Evolutionary conservation across 2,888 invertebrate genomes (phyloP).

Genomic region (Clanis bilineata): DNA sequence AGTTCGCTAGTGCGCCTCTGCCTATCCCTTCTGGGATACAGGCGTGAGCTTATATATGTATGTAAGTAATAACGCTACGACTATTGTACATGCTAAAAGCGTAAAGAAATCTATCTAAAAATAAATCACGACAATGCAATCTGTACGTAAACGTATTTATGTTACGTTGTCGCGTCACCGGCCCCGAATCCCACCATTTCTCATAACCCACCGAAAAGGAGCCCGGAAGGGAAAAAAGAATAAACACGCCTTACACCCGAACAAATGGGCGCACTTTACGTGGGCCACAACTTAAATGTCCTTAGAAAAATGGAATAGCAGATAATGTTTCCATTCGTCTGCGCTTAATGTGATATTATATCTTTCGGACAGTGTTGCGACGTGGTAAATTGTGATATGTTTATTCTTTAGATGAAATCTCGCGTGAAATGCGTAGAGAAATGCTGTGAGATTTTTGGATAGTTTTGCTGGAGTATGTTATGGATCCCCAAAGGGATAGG

Average conservation of each 20-base stretch:
- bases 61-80: no score
- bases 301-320: constrained; percentile 64
- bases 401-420: constrained; percentile 18
- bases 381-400: constrained; percentile 1
- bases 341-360: constrained; percentile 60
- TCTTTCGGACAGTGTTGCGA: constrained; percentile 23
- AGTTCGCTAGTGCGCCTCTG: no score
- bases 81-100: no score
- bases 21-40: no score
- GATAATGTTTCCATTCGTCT: constrained; percentile 68
- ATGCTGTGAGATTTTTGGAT: neutral
- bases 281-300: constrained; percentile 71
- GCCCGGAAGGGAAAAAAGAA: constrained; percentile 54
- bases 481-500: neutral
- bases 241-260: constrained; percentile 69
- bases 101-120: no score
- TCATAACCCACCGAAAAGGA: constrained; percentile 66
- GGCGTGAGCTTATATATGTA: no score
- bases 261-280: constrained; percentile 75
- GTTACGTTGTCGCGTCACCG: constrained; percentile 56
- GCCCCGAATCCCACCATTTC: constrained; percentile 57
- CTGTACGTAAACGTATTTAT: constrained; percentile 58
- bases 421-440: neutral
- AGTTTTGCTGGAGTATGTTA: neutral
- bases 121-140: constrained; percentile 49